These are phyloP conservation scores for Tetragnatha montana DNA, from an alignment of 2,888 invertebrate genomes.

Conservation along the genomic window DNA sequence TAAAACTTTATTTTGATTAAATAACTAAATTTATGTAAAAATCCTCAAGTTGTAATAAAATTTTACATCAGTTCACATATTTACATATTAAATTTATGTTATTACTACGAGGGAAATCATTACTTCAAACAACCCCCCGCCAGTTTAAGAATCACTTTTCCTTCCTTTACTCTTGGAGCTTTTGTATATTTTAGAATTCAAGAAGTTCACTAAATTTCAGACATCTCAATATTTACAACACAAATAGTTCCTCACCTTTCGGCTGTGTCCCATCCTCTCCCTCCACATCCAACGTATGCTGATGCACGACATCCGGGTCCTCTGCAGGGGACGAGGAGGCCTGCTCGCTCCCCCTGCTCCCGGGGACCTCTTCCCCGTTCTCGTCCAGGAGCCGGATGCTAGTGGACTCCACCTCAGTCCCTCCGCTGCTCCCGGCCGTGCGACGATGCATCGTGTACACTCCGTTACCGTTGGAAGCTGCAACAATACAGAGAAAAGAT, in stretches of 20 bases:
- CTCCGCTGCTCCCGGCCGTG: constrained; percentile 14
- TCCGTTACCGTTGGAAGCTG: constrained; percentile 32
- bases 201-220: background rate
- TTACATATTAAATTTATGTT: too few relatives aligned
- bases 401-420: constrained; percentile 44
- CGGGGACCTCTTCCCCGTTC: constrained; percentile 28
- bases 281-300: constrained; percentile 51
- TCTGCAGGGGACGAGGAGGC: constrained; percentile 1
- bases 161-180: background rate
- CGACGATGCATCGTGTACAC: constrained; percentile 64
- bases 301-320: constrained; percentile 59
- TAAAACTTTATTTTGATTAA: too few relatives aligned
- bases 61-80: too few relatives aligned
- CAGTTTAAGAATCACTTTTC: background rate
- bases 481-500: background rate
- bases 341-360: background rate
- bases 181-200: background rate
- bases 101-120: too few relatives aligned
- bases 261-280: constrained; percentile 42
- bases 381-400: constrained; percentile 52
- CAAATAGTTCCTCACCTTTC: constrained; percentile 6
- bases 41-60: too few relatives aligned
- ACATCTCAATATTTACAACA: background rate
- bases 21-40: too few relatives aligned
- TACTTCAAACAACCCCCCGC: background rate